phyloP scores from a whole-genome alignment of 1,140 invertebrate genomes.

The Drosophila willistoni region DNA sequence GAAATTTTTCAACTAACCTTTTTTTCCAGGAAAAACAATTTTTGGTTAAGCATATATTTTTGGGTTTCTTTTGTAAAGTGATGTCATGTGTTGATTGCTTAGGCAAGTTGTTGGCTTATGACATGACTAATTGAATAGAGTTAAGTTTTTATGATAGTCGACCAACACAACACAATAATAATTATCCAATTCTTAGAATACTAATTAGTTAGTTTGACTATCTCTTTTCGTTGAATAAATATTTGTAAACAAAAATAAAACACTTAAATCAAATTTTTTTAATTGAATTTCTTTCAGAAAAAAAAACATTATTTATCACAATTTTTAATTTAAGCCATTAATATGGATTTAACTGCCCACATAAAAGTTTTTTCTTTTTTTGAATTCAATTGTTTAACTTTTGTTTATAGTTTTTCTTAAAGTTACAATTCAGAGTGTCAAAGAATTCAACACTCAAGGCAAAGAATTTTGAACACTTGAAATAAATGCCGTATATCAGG shows the following conservation, averaged over 20 bases:
- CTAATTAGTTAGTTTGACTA: background rate
- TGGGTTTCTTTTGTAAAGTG: conserved; percentile 2
- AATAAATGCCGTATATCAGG: no score
- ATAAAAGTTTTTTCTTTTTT: no score
- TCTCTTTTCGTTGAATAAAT: no score
- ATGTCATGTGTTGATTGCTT: conserved; percentile 5
- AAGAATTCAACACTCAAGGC: no score
- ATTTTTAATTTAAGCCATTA: no score
- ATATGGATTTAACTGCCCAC: no score
- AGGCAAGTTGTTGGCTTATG: conserved; percentile 16
- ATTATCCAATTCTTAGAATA: conserved; percentile 1
- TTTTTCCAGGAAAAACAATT: conserved; percentile 6
- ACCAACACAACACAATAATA: background rate
- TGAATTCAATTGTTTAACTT: no score
- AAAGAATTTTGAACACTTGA: no score
- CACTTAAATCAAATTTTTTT: background rate
- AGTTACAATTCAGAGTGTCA: no score
- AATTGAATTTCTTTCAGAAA: no score
- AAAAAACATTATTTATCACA: no score
- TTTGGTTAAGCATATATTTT: background rate
- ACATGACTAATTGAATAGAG: conserved; percentile 26
- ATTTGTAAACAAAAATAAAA: background rate
- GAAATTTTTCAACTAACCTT: conserved; percentile 3
- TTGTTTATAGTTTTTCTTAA: no score
- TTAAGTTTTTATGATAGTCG: conserved; percentile 17